phyloP scores from a whole-genome alignment of 2,888 invertebrate species.

The Endomychus coccineus region DNA sequence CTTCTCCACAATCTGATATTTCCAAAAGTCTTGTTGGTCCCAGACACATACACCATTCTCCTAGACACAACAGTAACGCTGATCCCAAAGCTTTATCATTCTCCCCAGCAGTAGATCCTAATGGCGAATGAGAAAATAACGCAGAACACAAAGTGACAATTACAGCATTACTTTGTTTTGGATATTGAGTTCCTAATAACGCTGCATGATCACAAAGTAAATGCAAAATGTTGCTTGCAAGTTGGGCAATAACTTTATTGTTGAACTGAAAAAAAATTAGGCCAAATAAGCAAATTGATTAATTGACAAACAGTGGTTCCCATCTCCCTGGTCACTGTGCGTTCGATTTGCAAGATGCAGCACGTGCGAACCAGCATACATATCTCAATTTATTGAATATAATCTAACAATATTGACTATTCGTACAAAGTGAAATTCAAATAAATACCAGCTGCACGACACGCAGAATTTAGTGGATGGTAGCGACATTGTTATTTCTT shows the following conservation, averaged over 20 bases:
- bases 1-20: constrained; percentile 44
- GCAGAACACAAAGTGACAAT: constrained; percentile 48
- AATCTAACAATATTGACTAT: not conserved
- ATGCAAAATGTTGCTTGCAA: constrained; percentile 73
- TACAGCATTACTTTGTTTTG: constrained; percentile 54
- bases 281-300: too few relatives aligned
- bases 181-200: constrained; percentile 62
- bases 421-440: too few relatives aligned
- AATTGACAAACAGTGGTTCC: too few relatives aligned
- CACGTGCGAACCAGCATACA: too few relatives aligned
- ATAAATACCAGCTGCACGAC: too few relatives aligned
- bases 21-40: constrained; percentile 58
- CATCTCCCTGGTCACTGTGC: too few relatives aligned
- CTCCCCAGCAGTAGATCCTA: constrained; percentile 45
- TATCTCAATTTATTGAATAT: constrained; percentile 1
- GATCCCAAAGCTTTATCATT: constrained; percentile 68
- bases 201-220: constrained; percentile 74
- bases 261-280: constrained; percentile 55
- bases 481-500: too few relatives aligned
- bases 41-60: constrained; percentile 89
- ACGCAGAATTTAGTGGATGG: too few relatives aligned
- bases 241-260: constrained; percentile 72
- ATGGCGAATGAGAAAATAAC: constrained; percentile 46
- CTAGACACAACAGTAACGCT: constrained; percentile 79
- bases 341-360: too few relatives aligned